A percentile compares a stretch with the other conserved stretches of the same genome.
Conservation (phyloP, 2,888 invertebrate species). For the Mechanitis mazaeus region DNA sequence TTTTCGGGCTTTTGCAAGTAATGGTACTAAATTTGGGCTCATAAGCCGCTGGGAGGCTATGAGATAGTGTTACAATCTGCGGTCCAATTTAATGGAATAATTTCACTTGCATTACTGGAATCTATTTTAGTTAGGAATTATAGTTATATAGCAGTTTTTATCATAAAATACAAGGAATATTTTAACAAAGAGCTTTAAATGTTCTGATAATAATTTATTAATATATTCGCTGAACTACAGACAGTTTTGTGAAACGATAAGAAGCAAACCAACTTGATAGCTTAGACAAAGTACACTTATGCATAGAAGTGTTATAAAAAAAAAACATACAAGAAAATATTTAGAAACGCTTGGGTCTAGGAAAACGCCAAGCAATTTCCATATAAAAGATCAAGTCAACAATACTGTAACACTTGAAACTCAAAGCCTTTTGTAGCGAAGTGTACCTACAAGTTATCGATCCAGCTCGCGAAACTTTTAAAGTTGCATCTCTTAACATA, state of each 20-base stretch:
- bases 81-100: constrained; percentile 11
- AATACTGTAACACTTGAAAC: constrained; percentile 21
- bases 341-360: constrained; percentile 17
- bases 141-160: background rate
- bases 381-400: constrained; percentile 33
- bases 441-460: constrained; percentile 36
- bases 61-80: constrained; percentile 38
- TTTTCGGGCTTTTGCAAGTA: constrained; percentile 65
- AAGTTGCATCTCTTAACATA: constrained; percentile 36
- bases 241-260: background rate
- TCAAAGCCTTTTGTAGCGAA: constrained; percentile 23
- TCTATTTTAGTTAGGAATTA: background rate
- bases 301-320: constrained; percentile 8
- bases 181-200: background rate
- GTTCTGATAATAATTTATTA: background rate
- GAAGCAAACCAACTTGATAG: background rate
- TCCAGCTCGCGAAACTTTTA: constrained; percentile 37
- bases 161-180: too few relatives aligned
- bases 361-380: constrained; percentile 27
- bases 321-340: constrained; percentile 17
- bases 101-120: background rate
- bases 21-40: constrained; percentile 59
- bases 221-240: background rate
- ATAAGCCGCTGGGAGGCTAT: constrained; percentile 47
- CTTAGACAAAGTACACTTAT: constrained; percentile 6